Evolutionary conservation across 2,797 vertebrate genomes (phyloP).

Genomic region (Gobionotothen gibberifrons): DNA sequence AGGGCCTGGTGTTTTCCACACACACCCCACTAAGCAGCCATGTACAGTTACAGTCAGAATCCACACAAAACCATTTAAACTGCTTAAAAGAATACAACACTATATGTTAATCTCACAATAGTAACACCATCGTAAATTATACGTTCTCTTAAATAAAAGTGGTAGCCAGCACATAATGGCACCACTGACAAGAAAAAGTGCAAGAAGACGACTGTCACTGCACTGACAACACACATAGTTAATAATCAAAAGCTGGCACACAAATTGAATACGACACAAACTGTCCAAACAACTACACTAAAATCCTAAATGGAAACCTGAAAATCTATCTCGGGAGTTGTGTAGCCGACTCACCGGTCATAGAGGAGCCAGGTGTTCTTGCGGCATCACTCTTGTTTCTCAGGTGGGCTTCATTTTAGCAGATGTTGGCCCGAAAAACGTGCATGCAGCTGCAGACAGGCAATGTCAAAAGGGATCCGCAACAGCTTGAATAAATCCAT

Average conservation of each 20-base stretch:
- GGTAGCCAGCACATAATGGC: neutral
- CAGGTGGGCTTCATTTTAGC: neutral
- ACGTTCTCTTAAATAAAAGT: neutral
- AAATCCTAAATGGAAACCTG: neutral
- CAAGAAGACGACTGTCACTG: neutral
- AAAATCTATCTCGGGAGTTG: too few relatives aligned
- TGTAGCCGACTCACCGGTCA: neutral
- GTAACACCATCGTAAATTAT: neutral
- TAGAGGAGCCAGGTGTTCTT: neutral
- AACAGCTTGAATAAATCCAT: neutral
- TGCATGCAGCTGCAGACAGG: neutral
- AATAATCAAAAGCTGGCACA: neutral
- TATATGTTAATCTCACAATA: neutral
- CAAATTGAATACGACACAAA: neutral
- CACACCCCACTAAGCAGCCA: neutral
- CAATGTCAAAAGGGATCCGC: neutral
- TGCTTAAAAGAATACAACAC: neutral
- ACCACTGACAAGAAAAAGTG: neutral
- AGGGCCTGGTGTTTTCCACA: too few relatives aligned
- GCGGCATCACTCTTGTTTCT: neutral
- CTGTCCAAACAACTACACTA: neutral
- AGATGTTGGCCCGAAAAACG: neutral
- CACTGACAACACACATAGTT: neutral
- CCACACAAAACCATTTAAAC: neutral
- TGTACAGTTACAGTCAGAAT: neutral